Conservation (phyloP, 2,113 vertebrate genomes). For the Laticauda colubrina region DNA sequence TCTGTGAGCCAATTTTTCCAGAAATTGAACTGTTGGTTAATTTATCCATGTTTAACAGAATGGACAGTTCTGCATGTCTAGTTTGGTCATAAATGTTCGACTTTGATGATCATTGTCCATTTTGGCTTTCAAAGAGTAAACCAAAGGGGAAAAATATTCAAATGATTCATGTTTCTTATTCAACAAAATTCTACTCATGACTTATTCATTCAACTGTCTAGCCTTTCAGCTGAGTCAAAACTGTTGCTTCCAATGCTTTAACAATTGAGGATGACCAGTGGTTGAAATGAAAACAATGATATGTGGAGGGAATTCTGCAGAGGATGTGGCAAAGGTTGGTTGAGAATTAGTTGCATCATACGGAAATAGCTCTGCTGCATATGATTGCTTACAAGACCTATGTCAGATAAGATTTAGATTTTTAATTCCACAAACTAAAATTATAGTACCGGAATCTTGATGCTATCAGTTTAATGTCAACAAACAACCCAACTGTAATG, state of each 20-base stretch:
- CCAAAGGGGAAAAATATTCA: background rate
- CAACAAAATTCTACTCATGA: background rate
- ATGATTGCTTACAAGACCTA: background rate
- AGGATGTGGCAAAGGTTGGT: background rate
- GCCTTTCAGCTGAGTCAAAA: constrained; percentile 12
- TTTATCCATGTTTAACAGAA: background rate
- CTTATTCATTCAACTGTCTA: constrained; percentile 14
- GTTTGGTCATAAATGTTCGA: background rate
- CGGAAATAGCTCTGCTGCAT: background rate
- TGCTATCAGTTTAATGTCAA: background rate
- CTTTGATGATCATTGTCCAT: background rate
- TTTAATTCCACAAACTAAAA: background rate
- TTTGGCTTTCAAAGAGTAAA: background rate
- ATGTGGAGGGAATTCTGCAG: background rate
- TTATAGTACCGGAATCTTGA: background rate
- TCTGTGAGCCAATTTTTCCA: background rate
- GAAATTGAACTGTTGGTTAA: background rate
- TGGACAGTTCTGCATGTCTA: background rate
- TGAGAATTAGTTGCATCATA: background rate
- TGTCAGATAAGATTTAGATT: background rate
- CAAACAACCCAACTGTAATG: background rate
- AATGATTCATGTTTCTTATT: constrained; percentile 3
- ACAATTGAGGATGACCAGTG: background rate
- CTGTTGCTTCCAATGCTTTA: background rate
- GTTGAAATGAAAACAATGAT: background rate